Evolutionary conservation across 2,113 vertebrate species (phyloP).

Genomic region (Axis porcinus): DNA sequence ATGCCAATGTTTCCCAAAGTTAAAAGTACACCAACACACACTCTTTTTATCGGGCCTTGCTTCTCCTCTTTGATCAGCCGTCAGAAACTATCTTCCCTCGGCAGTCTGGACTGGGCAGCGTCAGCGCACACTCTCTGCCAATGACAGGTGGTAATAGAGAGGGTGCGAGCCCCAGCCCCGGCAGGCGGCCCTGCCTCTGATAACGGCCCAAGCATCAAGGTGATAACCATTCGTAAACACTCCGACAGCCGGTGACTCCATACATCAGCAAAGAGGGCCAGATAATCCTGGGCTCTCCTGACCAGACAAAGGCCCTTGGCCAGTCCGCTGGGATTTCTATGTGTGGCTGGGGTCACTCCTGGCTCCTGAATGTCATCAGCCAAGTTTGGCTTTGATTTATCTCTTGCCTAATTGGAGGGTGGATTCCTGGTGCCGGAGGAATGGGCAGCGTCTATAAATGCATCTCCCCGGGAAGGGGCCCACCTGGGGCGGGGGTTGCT

Average conservation of each 20-base stretch:
- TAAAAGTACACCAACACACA: conserved; percentile 86
- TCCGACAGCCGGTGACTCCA: conserved; percentile 79
- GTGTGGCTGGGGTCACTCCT: conserved; percentile 75
- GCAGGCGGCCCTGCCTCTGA: conserved; percentile 88
- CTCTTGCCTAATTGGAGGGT: conserved; percentile 66
- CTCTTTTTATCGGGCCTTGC: conserved; percentile 91
- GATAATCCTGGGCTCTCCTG: conserved; percentile 80
- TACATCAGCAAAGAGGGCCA: conserved; percentile 87
- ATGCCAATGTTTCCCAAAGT: conserved; percentile 82
- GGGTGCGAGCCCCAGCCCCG: conserved; percentile 87
- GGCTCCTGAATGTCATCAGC: conserved; percentile 83
- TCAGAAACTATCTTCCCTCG: conserved; percentile 90
- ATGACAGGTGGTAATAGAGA: conserved; percentile 93
- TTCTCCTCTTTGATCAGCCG: conserved; percentile 93
- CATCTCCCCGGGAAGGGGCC: conserved; percentile 32
- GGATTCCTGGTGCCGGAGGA: conserved; percentile 76
- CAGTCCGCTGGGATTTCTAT: conserved; percentile 80
- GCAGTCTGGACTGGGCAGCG: conserved; percentile 81
- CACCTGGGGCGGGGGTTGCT: background rate
- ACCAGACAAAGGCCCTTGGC: conserved; percentile 73
- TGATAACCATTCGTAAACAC: conserved; percentile 90
- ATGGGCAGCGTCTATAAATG: conserved; percentile 31
- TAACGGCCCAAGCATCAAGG: conserved; percentile 79
- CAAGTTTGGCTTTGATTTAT: conserved; percentile 80
- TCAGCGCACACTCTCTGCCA: conserved; percentile 88